These are phyloP conservation scores for Agriopis marginaria DNA, from an alignment of 2,888 invertebrate genomes.

Conservation along the genomic window DNA sequence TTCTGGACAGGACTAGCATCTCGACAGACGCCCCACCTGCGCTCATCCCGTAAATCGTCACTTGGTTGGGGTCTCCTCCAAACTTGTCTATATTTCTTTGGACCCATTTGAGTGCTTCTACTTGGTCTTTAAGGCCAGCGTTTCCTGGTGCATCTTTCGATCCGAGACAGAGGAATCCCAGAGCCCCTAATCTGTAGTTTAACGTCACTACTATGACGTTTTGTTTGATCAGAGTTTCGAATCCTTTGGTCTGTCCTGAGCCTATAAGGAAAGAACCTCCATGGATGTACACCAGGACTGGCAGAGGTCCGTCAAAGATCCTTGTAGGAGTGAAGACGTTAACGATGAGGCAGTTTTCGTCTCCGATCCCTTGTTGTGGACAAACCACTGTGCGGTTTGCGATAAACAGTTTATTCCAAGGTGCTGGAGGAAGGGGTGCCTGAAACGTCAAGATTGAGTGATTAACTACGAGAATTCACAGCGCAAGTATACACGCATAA, in stretches of 20 bases:
- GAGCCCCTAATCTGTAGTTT: conserved; percentile 58
- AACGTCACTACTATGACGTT: conserved; percentile 58
- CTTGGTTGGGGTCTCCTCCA: conserved; percentile 50
- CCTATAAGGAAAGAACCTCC: conserved; percentile 58
- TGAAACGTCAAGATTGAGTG: conserved; percentile 28
- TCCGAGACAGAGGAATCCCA: conserved; percentile 59
- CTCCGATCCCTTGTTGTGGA: conserved; percentile 54
- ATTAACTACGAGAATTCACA: neutral
- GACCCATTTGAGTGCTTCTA: conserved; percentile 59
- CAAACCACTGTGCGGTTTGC: conserved; percentile 54
- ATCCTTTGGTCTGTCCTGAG: conserved; percentile 52
- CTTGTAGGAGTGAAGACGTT: conserved; percentile 56
- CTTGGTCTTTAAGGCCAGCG: conserved; percentile 61
- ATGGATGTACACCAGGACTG: conserved; percentile 59
- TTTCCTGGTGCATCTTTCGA: conserved; percentile 59
- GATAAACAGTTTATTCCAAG: conserved; percentile 51
- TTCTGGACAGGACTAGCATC: conserved; percentile 53
- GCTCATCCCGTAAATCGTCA: conserved; percentile 59
- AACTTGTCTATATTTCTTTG: conserved; percentile 53
- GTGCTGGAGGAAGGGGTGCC: conserved; percentile 47
- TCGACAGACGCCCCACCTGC: conserved; percentile 60
- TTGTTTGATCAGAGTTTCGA: conserved; percentile 53
- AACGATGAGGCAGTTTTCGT: conserved; percentile 58
- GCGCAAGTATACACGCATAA: neutral
- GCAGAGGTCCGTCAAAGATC: conserved; percentile 34